Base-by-base conservation (phyloP, 2,797 vertebrate genomes). In the Austrolebias charrua region DNA sequence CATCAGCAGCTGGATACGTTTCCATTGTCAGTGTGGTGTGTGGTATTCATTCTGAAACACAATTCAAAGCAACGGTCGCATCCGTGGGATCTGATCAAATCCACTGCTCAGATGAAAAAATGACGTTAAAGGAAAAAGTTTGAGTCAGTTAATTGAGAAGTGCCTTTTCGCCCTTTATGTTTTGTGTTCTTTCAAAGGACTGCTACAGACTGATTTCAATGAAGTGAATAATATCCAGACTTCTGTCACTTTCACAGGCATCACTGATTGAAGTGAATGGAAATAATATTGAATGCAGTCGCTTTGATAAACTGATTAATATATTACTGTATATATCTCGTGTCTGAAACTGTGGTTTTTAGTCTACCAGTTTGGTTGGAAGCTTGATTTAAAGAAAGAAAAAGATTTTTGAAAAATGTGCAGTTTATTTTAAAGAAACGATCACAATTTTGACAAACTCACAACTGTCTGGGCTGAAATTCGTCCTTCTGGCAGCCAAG, bases 1-100 rank as follows among this genome's bases (percentile, higher is more conserved):
- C 33, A 60, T 66, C 40, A 42, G 31, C 47, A n/a, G 49, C 53
- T 47, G 44, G 15, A 59, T 12, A 4, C 43, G 19, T 33, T 40
- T 20, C 11, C 46, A 55, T 48, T 28, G 20, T 48, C 43, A 45
- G 40, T 24, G n/a, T n/a, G n/a, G n/a, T n/a, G 18, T 20, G 28
- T 42, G 3, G 49, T 1, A 66, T 66, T 55, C n/a, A 1, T 33
- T 13, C 42, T 44, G 19, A 54, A 55, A 59, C 18, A 24, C 19
- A 47, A 53, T 66, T 66, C 28, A 48, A 40, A 40, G 38, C 38
- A 40, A 12, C 4, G 45, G 9, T 15, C 28, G 2, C 33, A 45
- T 45, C 53, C 28, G 43, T 15, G 20, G 31, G 42, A 59, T 10
- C 44, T 18, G n/a, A 46, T 10, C 6, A 19, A 40, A 47, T 8